Evolutionary conservation across 2,888 invertebrate species (phyloP).

Genomic region (Platypus cylindrus): DNA sequence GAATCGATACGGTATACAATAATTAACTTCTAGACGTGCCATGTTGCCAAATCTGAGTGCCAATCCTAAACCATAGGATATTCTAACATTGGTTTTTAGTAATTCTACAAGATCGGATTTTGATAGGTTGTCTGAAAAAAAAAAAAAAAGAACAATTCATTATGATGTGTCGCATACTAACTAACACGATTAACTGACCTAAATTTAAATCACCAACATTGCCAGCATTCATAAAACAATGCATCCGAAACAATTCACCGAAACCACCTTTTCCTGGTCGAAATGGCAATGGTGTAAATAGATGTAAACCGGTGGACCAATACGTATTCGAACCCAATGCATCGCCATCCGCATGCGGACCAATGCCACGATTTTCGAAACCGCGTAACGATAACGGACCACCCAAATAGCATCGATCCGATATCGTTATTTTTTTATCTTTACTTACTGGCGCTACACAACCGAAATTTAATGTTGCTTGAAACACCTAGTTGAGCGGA

Average conservation of each 20-base stretch:
- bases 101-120: constrained; percentile 17
- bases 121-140: constrained; percentile 11
- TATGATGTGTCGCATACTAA: too few species aligned
- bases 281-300: constrained; percentile 86
- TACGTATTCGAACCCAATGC: constrained; percentile 65
- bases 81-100: constrained; percentile 40
- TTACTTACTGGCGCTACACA: constrained; percentile 48
- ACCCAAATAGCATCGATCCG: constrained; percentile 75
- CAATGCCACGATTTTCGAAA: constrained; percentile 76
- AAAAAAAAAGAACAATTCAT: neutral
- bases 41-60: constrained; percentile 70
- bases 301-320: constrained; percentile 77
- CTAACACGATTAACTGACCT: constrained; percentile 28
- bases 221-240: constrained; percentile 82
- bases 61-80: constrained; percentile 72
- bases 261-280: constrained; percentile 64
- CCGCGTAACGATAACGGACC: constrained; percentile 83
- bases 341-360: constrained; percentile 68
- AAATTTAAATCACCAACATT: constrained; percentile 51
- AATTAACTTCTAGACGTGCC: constrained; percentile 91
- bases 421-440: constrained; percentile 47
- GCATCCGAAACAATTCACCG: constrained; percentile 74
- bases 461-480: constrained; percentile 56
- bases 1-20: constrained; percentile 62
- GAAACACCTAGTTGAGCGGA: too few species aligned